Evolutionary conservation across 2,113 vertebrate genomes (phyloP), one percentile per base, ranked within the genome.

Genomic region (Hippocampus abdominalis): DNA sequence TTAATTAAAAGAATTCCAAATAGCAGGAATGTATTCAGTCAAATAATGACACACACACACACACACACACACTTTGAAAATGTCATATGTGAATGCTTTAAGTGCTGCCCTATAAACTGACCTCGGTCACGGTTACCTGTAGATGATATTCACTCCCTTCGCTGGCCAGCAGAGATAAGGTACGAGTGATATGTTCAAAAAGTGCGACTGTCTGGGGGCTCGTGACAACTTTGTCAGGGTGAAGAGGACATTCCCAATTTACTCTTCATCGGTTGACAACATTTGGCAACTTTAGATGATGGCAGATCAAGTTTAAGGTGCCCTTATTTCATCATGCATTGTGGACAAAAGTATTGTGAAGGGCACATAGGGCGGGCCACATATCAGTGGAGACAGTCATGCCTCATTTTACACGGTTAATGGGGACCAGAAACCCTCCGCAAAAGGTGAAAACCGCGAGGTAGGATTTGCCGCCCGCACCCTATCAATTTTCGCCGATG

Each of bases 201-300:
- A 70, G 60, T 21, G 27, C n/a, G 61, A 40, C 73, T 81, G 74
- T 74, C 72, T 83, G 78, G 71, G 56, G 48, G 51, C 73, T 74
- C 61, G 18, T 51, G 66, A 72, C 48, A 73, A 72, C 75, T 69
- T 82, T 70, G 66, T 71, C 44, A 6, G 78, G 78, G 73, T 75
- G 70, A 86, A 76, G 56, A 78, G 69, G 70, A 60, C 78, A 71
- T 42, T 63, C 42, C 70, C 67, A 51, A 64, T 84, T 86, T 76
- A 86, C 82, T 84, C 66, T 79, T 82, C 77, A 83, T 61, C 42
- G 53, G 71, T 70, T 86, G 82, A 89, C 83, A 83, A 73, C 68
- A 69, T 8, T 66, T 68, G 66, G 36, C 32, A 63, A 62, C 66
- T 73, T 78, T 21, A 27, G 49, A 65, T 18, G 6, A 40, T 7